phyloP scores from a whole-genome alignment of 2,888 invertebrate species.

The Coronaproctus castanopsis region DNA sequence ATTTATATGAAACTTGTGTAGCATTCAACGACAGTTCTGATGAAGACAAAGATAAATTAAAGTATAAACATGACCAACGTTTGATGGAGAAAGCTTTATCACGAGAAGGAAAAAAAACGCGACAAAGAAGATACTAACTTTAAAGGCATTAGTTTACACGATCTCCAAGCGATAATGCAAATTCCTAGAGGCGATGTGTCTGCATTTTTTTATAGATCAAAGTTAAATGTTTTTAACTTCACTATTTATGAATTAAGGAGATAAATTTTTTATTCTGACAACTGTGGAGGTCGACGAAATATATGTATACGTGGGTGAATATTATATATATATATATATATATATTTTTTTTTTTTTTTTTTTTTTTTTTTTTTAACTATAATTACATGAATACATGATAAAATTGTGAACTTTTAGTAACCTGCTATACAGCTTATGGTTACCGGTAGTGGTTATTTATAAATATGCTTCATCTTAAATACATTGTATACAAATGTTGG shows the following conservation, averaged over 20 bases:
- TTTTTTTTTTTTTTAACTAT: too few relatives aligned
- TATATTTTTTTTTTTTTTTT: too few relatives aligned
- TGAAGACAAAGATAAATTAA: conserved; percentile 3
- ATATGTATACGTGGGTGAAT: too few relatives aligned
- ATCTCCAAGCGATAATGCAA: conserved; percentile 24
- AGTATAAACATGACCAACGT: conserved; percentile 18
- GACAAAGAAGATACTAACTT: neutral
- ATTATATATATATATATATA: too few relatives aligned
- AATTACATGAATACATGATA: too few relatives aligned
- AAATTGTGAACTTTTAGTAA: too few relatives aligned
- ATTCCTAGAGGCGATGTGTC: conserved; percentile 22
- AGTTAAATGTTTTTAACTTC: neutral
- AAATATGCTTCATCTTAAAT: too few relatives aligned
- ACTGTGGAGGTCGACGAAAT: conserved; percentile 19
- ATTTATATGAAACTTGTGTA: neutral
- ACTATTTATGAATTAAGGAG: neutral
- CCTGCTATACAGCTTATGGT: too few relatives aligned
- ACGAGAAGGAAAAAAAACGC: conserved; percentile 19
- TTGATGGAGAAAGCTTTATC: conserved; percentile 18
- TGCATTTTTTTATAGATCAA: conserved; percentile 14
- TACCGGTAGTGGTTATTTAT: too few relatives aligned
- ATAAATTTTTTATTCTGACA: conserved; percentile 16
- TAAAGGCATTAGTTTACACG: conserved; percentile 20
- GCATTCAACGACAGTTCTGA: neutral
- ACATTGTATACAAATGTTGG: too few relatives aligned